Conservation (phyloP, 2,797 vertebrate genomes). For the Typhlichthys subterraneus region DNA sequence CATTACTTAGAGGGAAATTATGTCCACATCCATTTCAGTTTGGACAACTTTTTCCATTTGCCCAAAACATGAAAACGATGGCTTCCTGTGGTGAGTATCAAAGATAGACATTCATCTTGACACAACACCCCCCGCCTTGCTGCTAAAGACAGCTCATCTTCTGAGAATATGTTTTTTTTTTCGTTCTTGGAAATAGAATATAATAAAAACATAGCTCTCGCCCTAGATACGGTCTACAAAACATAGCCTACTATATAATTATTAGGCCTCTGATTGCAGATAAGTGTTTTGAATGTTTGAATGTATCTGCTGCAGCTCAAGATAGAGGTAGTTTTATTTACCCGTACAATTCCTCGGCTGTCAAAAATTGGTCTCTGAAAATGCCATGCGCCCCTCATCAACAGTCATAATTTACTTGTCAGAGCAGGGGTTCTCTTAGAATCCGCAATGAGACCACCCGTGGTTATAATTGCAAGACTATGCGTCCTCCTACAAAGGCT, state of each 20-base stretch:
- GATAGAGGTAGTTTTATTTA: slow-evolving; percentile 73
- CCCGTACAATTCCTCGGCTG: slow-evolving; percentile 62
- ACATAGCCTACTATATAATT: slow-evolving; percentile 67
- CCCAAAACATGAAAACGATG: slow-evolving; percentile 41
- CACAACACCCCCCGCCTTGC: slow-evolving; percentile 64
- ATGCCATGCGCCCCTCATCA: slow-evolving; percentile 68
- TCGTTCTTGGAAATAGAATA: slow-evolving; percentile 53
- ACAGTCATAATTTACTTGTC: slow-evolving; percentile 82
- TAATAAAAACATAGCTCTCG: slow-evolving; percentile 63
- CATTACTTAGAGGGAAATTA: slow-evolving; percentile 60
- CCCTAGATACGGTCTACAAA: slow-evolving; percentile 65
- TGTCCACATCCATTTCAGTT: slow-evolving; percentile 51
- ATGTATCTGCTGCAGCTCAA: slow-evolving; percentile 54
- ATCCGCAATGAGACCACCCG: slow-evolving; percentile 56
- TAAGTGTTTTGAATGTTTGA: slow-evolving; percentile 68
- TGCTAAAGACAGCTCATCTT: slow-evolving; percentile 54
- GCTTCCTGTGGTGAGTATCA: slow-evolving; percentile 60
- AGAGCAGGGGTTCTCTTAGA: slow-evolving; percentile 71
- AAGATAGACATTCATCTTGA: slow-evolving; percentile 59
- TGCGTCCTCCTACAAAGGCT: slow-evolving; percentile 66
- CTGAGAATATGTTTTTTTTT: slow-evolving; percentile 30
- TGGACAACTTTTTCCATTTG: slow-evolving; percentile 51
- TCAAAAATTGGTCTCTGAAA: slow-evolving; percentile 74
- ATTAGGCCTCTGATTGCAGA: slow-evolving; percentile 72
- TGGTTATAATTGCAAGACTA: slow-evolving; percentile 73